Conservation (phyloP, 1,140 invertebrate species). For the Heliconius himera region DNA sequence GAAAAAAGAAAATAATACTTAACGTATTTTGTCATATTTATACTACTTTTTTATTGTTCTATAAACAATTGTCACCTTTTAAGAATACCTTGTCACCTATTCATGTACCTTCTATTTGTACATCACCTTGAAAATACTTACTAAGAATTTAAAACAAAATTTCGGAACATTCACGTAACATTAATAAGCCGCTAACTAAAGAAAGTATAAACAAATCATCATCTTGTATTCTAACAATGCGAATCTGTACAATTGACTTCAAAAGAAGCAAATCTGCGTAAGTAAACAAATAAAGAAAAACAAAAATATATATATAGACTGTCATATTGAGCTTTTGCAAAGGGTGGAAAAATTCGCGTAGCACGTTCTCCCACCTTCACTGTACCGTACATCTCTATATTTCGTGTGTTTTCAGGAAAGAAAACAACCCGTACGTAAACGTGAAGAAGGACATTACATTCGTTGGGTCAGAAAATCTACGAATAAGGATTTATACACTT, state of each 20-base stretch:
- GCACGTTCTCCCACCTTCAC: constrained; percentile 62
- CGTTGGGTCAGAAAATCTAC: constrained; percentile 79
- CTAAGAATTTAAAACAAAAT: background rate
- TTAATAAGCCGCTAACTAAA: background rate
- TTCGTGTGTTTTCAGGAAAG: constrained; percentile 65
- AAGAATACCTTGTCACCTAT: background rate
- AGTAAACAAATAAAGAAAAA: constrained; percentile 71
- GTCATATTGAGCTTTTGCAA: constrained; percentile 63
- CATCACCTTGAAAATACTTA: background rate
- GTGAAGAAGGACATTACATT: constrained; percentile 74
- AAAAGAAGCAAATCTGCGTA: constrained; percentile 75
- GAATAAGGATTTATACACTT: constrained; percentile 76
- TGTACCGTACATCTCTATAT: constrained; percentile 57
- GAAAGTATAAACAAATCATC: constrained; percentile 41
- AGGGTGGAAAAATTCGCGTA: constrained; percentile 70
- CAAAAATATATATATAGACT: constrained; percentile 57
- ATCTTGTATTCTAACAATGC: constrained; percentile 62
- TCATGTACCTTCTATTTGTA: no score
- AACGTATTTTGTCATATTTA: background rate
- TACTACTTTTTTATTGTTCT: background rate
- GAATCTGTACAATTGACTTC: constrained; percentile 68
- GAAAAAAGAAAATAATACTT: background rate
- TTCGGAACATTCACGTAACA: background rate
- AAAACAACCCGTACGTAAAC: constrained; percentile 77
- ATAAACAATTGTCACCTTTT: background rate